Base-by-base conservation (phyloP, 2,888 invertebrate species). In the Tipula confusa region DNA sequence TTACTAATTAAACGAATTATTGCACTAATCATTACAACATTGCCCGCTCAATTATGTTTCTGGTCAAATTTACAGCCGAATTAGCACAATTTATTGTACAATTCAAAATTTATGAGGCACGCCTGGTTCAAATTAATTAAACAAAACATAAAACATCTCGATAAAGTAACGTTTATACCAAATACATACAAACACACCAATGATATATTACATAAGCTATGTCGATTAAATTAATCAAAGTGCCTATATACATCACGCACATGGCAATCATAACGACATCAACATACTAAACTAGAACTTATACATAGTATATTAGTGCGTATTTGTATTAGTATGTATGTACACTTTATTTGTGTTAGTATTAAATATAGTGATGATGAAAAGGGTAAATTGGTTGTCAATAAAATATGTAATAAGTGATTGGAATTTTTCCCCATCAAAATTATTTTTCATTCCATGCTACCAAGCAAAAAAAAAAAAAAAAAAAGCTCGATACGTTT, bases 361-460 rank as follows among this genome's bases (percentile, higher is more conserved):
- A 18, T 18, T 43, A 64, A 9, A 24, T 64, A 43, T 64, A 15
- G 64, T 64, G 64, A 64, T 64, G 64, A 64, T 64, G 64, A 64
- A 64, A 64, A 64, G 64, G 64, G 64, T 64, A 64, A 64, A 64
- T 64, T 64, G 64, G 64, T 64, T 64, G 64, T 64, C 64, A 64
- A 64, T 64, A 64, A 64, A 64, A 64, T 64, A 64, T 64, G 64
- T 64, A 64, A 64, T 64, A 64, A 64, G 64, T 64, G 64, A 64
- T 64, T 64, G 64, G 64, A 64, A 64, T 64, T 64, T 64, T 64
- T 18, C 24, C 24, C 64, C 64, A 64, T 64, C 64, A 64, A 33
- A 7, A 64, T 43, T 43, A n/a, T 43, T 64, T 48, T 48, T 48
- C 7, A 13, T 64, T 6, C n/a, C 43, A n/a, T 13, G 2, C 38